A percentile compares a stretch with the other conserved stretches of the same genome.
Conservation (phyloP, 92 coral and sea anemone species). For the Blastomussa wellsi region DNA sequence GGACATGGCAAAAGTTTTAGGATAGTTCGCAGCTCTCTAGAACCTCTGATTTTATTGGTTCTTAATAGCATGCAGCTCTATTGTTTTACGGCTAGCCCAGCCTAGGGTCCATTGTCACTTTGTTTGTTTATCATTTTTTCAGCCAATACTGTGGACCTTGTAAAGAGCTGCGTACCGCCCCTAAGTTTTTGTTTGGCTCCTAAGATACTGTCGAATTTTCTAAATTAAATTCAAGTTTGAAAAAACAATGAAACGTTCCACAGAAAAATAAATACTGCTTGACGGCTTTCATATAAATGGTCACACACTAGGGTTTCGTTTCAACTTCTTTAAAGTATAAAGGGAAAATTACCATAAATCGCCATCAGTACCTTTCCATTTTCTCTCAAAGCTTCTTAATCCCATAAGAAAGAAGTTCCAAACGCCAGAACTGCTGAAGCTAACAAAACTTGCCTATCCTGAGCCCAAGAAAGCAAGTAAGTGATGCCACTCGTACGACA, state of each 20-base stretch:
- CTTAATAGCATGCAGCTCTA: too few relatives aligned
- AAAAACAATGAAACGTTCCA: background rate
- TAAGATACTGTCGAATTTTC: background rate
- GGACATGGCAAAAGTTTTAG: too few relatives aligned
- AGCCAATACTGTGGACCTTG: too few relatives aligned
- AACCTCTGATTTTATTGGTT: too few relatives aligned
- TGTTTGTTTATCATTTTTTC: too few relatives aligned
- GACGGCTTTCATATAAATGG: background rate
- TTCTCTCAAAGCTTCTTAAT: conserved; percentile 63
- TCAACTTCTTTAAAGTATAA: too few relatives aligned
- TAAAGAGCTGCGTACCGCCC: too few relatives aligned
- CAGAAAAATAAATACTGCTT: too few relatives aligned
- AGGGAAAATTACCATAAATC: too few relatives aligned
- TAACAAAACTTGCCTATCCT: conserved; percentile 83
- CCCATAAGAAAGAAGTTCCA: conserved; percentile 95
- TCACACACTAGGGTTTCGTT: background rate
- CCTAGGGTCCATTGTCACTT: too few relatives aligned
- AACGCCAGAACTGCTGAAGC: conserved; percentile 78
- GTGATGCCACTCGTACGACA: conserved; percentile 7
- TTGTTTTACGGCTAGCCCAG: too few relatives aligned
- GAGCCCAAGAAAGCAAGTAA: conserved; percentile 78
- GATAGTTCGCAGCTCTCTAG: too few relatives aligned
- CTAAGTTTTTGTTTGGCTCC: background rate
- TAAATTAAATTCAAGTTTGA: background rate
- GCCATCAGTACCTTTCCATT: background rate